Base-by-base conservation (phyloP, 2,888 invertebrate genomes). In the Ptycholaimellus sp. region DNA sequence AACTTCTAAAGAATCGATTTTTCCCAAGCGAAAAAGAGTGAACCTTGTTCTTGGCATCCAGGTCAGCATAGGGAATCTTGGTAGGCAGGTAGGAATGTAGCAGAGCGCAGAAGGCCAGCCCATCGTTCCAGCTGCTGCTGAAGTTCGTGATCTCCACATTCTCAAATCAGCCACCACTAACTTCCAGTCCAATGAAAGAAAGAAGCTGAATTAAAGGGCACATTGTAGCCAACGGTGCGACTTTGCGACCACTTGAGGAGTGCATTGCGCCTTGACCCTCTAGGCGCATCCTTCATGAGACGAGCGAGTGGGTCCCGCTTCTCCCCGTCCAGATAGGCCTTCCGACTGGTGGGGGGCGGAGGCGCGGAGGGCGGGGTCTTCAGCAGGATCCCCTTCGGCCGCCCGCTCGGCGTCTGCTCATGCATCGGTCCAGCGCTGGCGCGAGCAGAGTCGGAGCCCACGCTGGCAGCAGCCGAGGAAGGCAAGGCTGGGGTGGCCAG, bases 111-210 rank as follows among this genome's bases (percentile, higher is more conserved):
- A 87, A 68, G 5, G 83, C 87, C 53, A 87, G 63, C 1, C 68
- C 87, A 63, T 87, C 85, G 64, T 83, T 85, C 87, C 87, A 87
- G 36, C 81, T 82, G 46, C 81, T 77, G 66, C 82, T 82, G 61
- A 87, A 87, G 62, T 87, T 87, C 20, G 85, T 87, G 41, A 87
- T 83, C 58, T 87, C 85, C 42, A 87, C 82, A 58, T 78, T 77
- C 59, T 72, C 70, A 35, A 47, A 40, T 7, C 16, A 30, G 37
- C 5, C 30, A 14, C 11, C 30, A 14, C 14, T 30, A n/a, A 13
- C 14, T 30, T 14, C 30, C 14, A 13, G 11, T 30, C 30, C n/a
- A n/a, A n/a, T n/a, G n/a, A n/a, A n/a, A n/a, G n/a, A n/a, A n/a
- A n/a, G 11, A 29, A 29, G 14, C 14, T n/a, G 11, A 13, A 9